Evolutionary conservation across 2,888 invertebrate species (phyloP).

Genomic region (Eupithecia exiguata): DNA sequence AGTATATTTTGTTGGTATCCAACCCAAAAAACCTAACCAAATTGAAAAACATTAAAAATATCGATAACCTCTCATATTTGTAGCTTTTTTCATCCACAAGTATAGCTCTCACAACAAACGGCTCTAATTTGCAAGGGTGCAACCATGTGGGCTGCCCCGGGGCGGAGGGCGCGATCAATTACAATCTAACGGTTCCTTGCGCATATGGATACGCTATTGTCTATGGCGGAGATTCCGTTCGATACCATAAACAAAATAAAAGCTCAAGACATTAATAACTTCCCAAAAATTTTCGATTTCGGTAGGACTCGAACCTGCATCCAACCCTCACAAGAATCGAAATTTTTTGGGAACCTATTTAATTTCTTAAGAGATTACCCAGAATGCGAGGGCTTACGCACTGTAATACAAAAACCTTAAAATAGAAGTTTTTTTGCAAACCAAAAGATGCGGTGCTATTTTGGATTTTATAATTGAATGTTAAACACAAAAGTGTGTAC

Average conservation of each 20-base stretch:
- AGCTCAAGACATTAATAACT: no score
- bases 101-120: slow-evolving; percentile 29
- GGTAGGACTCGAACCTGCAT: no score
- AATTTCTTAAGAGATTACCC: no score
- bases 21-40: not conserved
- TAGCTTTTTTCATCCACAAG: slow-evolving; percentile 27
- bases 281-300: no score
- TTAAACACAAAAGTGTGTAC: not conserved
- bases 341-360: no score
- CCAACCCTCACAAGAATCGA: no score
- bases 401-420: no score
- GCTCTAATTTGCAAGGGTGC: slow-evolving; percentile 33
- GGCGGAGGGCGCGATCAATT: slow-evolving; percentile 33
- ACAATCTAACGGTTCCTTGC: slow-evolving; percentile 40
- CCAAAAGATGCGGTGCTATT: not conserved
- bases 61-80: slow-evolving; percentile 19
- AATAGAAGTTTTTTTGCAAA: not conserved
- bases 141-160: slow-evolving; percentile 31
- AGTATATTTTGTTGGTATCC: not conserved
- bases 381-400: no score
- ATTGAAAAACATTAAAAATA: slow-evolving; percentile 10
- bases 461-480: not conserved
- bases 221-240: slow-evolving; percentile 6
- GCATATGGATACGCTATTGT: slow-evolving; percentile 35
- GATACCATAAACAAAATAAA: slow-evolving; percentile 1